These are phyloP conservation scores for Linyphia triangularis DNA, from an alignment of 2,888 invertebrate species.

Conservation along the genomic window DNA sequence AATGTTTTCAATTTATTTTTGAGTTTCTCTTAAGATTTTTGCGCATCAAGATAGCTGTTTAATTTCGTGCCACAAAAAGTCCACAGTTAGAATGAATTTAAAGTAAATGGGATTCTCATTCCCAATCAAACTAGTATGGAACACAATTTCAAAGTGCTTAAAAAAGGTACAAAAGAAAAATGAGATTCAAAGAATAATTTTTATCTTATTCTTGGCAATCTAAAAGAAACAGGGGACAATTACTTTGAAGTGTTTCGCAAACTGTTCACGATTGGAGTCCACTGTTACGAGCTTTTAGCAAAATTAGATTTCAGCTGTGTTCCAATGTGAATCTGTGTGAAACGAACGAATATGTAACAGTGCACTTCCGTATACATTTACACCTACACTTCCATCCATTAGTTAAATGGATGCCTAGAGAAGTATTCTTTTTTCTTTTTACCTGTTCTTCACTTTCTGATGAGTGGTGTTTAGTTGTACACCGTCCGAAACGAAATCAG, in stretches of 20 bases:
- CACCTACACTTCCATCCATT: conserved; percentile 31
- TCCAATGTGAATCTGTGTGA: background rate
- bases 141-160: background rate
- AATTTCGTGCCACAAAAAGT: too few relatives aligned
- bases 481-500: background rate
- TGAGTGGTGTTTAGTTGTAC: conserved; percentile 25
- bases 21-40: too few relatives aligned
- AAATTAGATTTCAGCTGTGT: conserved; percentile 14
- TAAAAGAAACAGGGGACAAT: background rate
- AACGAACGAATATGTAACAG: background rate
- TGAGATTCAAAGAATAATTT: too few relatives aligned
- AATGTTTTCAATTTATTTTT: too few relatives aligned
- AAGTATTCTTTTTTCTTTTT: too few relatives aligned
- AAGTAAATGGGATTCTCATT: background rate
- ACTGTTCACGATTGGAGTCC: conserved; percentile 17
- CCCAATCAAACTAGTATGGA: background rate
- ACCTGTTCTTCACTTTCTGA: background rate
- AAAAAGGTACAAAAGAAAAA: too few relatives aligned
- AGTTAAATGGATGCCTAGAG: conserved; percentile 29
- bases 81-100: too few relatives aligned
- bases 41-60: too few relatives aligned
- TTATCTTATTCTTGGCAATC: too few relatives aligned
- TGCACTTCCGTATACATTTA: conserved; percentile 30
- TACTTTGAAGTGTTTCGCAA: background rate
- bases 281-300: conserved; percentile 31